Conservation (phyloP, 1,140 invertebrate genomes). For the Eumaeus atala region DNA sequence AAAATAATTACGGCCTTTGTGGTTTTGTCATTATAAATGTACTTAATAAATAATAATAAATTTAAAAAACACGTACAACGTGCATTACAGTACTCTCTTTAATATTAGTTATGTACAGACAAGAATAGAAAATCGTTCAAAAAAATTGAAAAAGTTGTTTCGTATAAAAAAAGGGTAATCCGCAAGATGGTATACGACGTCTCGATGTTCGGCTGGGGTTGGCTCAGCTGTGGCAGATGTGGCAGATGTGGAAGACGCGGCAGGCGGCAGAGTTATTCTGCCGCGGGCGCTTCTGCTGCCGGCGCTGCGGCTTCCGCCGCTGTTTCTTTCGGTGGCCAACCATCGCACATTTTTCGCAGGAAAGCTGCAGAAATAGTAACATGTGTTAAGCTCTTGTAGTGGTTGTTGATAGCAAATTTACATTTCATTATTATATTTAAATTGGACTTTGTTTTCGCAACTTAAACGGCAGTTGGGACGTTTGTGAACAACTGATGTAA, state of each 20-base stretch:
- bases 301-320: constrained; percentile 35
- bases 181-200: constrained; percentile 56
- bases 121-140: constrained; percentile 55
- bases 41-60: constrained; percentile 65
- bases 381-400: not conserved
- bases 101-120: constrained; percentile 67
- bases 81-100: constrained; percentile 64
- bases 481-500: no score
- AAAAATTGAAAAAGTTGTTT: constrained; percentile 44
- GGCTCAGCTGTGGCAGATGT: constrained; percentile 28
- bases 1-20: constrained; percentile 62
- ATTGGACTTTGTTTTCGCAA: no score
- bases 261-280: constrained; percentile 27
- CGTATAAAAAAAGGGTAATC: constrained; percentile 63
- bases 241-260: constrained; percentile 26
- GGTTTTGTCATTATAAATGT: constrained; percentile 63
- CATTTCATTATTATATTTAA: constrained; percentile 3
- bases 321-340: constrained; percentile 48
- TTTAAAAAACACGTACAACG: constrained; percentile 70
- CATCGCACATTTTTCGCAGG: constrained; percentile 82
- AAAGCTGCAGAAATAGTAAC: constrained; percentile 74
- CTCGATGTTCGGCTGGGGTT: constrained; percentile 32
- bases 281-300: constrained; percentile 50
- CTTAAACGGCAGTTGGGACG: no score
- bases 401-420: not conserved